Evolutionary conservation across 2,113 vertebrate genomes (phyloP).

Genomic region (Tonatia bakeri): DNA sequence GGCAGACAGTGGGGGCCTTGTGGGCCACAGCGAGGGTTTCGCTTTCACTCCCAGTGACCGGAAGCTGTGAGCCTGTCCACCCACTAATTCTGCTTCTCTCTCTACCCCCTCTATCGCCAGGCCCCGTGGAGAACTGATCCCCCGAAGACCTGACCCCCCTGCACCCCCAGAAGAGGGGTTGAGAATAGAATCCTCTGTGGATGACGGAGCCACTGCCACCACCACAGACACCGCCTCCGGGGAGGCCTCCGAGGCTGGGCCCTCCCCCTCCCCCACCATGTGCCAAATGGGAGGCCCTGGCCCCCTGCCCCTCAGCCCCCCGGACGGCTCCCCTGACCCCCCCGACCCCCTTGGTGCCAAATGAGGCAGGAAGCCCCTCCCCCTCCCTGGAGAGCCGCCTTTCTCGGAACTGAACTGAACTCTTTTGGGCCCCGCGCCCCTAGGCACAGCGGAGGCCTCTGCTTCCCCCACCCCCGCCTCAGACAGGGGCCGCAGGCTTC

Average conservation of each 20-base stretch:
- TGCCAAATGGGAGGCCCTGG: slow-evolving; percentile 65
- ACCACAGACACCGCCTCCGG: slow-evolving; percentile 55
- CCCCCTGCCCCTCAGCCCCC: slow-evolving; percentile 34
- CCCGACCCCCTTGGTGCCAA: slow-evolving; percentile 60
- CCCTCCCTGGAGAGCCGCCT: slow-evolving; percentile 35
- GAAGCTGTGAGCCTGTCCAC: neutral
- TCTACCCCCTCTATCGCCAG: neutral
- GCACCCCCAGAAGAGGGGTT: slow-evolving; percentile 51
- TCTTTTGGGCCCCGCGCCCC: slow-evolving; percentile 67
- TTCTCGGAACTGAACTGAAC: slow-evolving; percentile 65
- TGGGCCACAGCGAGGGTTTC: rapidly evolving
- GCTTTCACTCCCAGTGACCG: neutral
- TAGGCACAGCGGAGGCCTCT: slow-evolving; percentile 49
- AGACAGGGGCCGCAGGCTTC: slow-evolving; percentile 40
- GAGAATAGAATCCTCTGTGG: slow-evolving; percentile 66
- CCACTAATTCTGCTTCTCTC: neutral
- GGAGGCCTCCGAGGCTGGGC: slow-evolving; percentile 58
- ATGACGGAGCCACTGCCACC: slow-evolving; percentile 55
- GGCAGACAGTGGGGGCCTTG: rapidly evolving
- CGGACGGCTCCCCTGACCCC: slow-evolving; percentile 40
- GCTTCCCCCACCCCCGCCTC: neutral
- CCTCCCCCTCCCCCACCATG: slow-evolving; percentile 59
- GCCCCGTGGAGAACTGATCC: slow-evolving; percentile 76
- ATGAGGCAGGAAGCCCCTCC: slow-evolving; percentile 61
- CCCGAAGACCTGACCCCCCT: slow-evolving; percentile 43